These are phyloP conservation scores for Okamejei kenojei DNA, from an alignment of 2,797 vertebrate species.

Conservation along the genomic window DNA sequence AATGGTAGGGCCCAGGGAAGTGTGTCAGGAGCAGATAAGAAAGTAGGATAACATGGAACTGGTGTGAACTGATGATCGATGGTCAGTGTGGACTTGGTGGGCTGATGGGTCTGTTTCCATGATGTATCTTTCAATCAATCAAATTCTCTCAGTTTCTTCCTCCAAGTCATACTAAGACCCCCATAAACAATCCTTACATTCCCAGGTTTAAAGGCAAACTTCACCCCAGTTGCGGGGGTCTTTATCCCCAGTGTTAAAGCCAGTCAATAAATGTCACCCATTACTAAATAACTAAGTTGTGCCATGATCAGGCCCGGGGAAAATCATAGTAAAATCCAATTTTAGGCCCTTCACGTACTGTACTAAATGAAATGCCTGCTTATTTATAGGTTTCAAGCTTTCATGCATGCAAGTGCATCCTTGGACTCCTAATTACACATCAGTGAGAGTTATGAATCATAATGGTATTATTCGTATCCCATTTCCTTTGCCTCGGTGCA, in stretches of 20 bases:
- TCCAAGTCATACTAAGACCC: not conserved
- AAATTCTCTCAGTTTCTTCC: not conserved
- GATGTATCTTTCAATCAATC: too few species aligned
- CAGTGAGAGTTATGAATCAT: conserved; percentile 4
- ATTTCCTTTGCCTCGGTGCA: not conserved
- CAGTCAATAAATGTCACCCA: not conserved
- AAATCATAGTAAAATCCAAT: not conserved
- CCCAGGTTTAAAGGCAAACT: not conserved
- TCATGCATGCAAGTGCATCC: not conserved
- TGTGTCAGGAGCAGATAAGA: too few species aligned
- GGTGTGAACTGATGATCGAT: too few species aligned
- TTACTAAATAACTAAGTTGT: not conserved
- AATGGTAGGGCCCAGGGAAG: too few species aligned
- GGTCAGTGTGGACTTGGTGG: too few species aligned
- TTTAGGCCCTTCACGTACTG: not conserved
- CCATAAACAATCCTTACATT: not conserved
- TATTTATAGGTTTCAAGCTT: not conserved
- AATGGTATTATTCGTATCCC: not conserved
- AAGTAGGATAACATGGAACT: too few species aligned
- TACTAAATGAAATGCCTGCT: not conserved
- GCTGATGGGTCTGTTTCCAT: too few species aligned
- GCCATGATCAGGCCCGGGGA: too few species aligned
- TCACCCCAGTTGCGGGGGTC: not conserved
- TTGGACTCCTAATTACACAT: not conserved
- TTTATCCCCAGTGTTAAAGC: not conserved